Conservation (phyloP, 2,113 vertebrate genomes). For the Cheirogaleus medius region DNA sequence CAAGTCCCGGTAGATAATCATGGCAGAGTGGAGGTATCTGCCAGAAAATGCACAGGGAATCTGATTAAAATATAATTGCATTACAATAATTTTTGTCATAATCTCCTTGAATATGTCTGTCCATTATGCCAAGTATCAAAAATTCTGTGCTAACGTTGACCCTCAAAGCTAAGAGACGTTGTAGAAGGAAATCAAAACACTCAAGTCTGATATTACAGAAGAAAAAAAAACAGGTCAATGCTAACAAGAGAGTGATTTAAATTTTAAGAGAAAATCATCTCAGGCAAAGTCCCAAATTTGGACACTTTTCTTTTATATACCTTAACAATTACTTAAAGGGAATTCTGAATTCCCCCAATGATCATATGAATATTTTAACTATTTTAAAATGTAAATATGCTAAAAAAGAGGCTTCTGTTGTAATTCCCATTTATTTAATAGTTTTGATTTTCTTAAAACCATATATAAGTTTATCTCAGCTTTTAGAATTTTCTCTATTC, state of each 20-base stretch:
- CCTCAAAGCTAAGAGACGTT: neutral
- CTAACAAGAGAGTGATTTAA: neutral
- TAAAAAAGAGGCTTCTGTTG: neutral
- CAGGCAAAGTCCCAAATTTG: neutral
- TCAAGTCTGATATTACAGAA: neutral
- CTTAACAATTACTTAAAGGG: neutral
- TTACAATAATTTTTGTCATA: neutral
- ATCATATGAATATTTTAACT: neutral
- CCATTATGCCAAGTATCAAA: neutral
- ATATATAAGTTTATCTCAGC: neutral
- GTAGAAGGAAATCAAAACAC: neutral
- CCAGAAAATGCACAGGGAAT: neutral
- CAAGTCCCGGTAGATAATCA: conserved; percentile 98
- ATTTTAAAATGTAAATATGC: neutral
- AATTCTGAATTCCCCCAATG: neutral
- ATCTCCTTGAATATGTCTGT: neutral
- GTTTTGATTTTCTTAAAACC: neutral
- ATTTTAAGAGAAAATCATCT: neutral
- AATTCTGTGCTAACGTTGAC: neutral
- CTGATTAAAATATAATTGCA: neutral
- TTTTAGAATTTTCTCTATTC: neutral
- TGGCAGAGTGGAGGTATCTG: conserved; percentile 96
- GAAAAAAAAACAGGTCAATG: neutral
- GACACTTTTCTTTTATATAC: neutral
- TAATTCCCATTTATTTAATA: neutral